These are phyloP conservation scores for Tiphia femorata DNA, from an alignment of 2,888 invertebrate genomes.

Conservation along the genomic window DNA sequence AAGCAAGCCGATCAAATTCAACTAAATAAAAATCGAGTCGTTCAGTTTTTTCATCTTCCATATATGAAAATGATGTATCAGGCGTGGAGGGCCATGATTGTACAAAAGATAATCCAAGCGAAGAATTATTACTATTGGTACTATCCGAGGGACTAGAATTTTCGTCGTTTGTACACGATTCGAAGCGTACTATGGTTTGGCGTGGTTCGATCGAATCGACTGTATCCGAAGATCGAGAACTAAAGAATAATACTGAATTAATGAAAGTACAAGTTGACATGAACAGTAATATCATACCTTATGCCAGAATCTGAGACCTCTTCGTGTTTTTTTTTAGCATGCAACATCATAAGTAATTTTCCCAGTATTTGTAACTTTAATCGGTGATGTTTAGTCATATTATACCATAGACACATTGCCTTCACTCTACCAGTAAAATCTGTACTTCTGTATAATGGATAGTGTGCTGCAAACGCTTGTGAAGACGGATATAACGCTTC, in stretches of 20 bases:
- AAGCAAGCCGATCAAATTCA: slow-evolving; percentile 60
- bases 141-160: slow-evolving; percentile 70
- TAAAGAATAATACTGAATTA: slow-evolving; percentile 24
- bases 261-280: neutral
- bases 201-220: slow-evolving; percentile 45
- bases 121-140: slow-evolving; percentile 63
- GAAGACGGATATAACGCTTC: slow-evolving; percentile 88
- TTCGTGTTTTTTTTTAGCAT: slow-evolving; percentile 55
- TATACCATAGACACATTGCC: slow-evolving; percentile 93
- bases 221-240: slow-evolving; percentile 57
- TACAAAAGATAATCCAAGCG: slow-evolving; percentile 44
- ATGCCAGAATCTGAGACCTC: slow-evolving; percentile 56
- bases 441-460: slow-evolving; percentile 77
- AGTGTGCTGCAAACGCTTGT: slow-evolving; percentile 81
- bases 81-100: slow-evolving; percentile 54
- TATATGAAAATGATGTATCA: slow-evolving; percentile 47
- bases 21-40: slow-evolving; percentile 55
- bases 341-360: slow-evolving; percentile 73
- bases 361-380: slow-evolving; percentile 83
- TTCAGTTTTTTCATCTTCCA: slow-evolving; percentile 52
- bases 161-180: slow-evolving; percentile 52
- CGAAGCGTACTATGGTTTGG: slow-evolving; percentile 52
- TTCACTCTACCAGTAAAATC: slow-evolving; percentile 78
- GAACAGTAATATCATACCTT: slow-evolving; percentile 34
- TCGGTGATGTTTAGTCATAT: slow-evolving; percentile 87